These are phyloP conservation scores for Micromys minutus DNA, from an alignment of 2,113 vertebrate genomes.

Conservation along the genomic window DNA sequence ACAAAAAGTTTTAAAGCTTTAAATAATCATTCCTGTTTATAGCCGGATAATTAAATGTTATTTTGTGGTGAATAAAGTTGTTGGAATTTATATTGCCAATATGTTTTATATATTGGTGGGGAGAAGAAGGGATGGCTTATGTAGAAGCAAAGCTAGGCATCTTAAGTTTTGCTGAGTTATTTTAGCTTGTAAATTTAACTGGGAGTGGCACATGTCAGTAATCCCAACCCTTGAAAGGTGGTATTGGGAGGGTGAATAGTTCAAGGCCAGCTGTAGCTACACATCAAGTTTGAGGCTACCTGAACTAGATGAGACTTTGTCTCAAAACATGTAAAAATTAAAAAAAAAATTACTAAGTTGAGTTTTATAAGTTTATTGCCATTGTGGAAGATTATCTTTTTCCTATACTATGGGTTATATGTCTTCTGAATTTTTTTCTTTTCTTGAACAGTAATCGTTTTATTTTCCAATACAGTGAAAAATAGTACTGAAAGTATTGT, in stretches of 20 bases:
- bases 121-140: neutral
- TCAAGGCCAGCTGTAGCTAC: neutral
- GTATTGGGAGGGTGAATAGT: neutral
- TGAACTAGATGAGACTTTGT: neutral
- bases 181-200: slow-evolving; percentile 23
- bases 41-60: slow-evolving; percentile 44
- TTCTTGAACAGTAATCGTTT: slow-evolving; percentile 57
- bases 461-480: slow-evolving; percentile 47
- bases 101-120: slow-evolving; percentile 47
- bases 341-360: neutral
- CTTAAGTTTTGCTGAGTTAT: slow-evolving; percentile 61
- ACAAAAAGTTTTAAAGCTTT: slow-evolving; percentile 55
- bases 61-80: slow-evolving; percentile 40
- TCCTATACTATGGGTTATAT: slow-evolving; percentile 43
- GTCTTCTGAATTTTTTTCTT: slow-evolving; percentile 25
- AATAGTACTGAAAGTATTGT: slow-evolving; percentile 45
- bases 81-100: slow-evolving; percentile 54
- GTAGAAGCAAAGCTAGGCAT: neutral
- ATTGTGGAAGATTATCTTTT: slow-evolving; percentile 54
- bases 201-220: neutral
- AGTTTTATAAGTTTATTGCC: slow-evolving; percentile 53
- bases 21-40: slow-evolving; percentile 48
- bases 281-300: neutral
- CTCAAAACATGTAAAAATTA: neutral
- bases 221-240: neutral